Percentiles rank a stretch among this genome's conserved stretches.
phyloP scores from a whole-genome alignment of 2,113 vertebrate genomes.

The Cacatua alba region DNA sequence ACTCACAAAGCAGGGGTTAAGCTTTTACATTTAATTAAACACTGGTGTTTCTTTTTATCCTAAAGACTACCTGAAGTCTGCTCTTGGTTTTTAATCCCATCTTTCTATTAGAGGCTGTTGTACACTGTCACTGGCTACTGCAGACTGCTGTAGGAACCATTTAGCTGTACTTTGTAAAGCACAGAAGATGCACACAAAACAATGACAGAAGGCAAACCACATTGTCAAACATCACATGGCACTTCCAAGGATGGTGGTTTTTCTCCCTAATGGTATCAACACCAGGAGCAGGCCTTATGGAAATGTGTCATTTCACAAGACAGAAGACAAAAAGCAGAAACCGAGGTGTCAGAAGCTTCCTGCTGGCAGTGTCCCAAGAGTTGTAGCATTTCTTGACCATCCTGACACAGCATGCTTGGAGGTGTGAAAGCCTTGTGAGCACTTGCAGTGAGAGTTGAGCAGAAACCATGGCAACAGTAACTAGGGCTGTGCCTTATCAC shows the following conservation, averaged over 20 bases:
- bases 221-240: fast-evolving
- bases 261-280: background rate
- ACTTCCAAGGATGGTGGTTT: background rate
- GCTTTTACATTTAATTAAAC: background rate
- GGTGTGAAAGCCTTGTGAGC: background rate
- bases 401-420: background rate
- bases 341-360: background rate
- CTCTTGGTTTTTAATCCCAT: background rate
- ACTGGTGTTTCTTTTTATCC: background rate
- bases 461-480: background rate
- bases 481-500: background rate
- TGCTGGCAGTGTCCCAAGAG: background rate
- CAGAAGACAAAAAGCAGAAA: background rate
- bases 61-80: background rate
- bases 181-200: background rate
- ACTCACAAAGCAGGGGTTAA: background rate
- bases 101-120: background rate
- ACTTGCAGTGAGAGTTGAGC: background rate
- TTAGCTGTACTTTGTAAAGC: background rate
- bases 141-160: background rate
- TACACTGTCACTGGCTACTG: fast-evolving
- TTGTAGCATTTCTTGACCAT: background rate
- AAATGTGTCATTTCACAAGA: background rate
- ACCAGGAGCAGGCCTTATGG: background rate
- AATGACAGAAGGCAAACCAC: background rate